Conservation (phyloP, 2,113 vertebrate genomes). For the Channa argus region DNA sequence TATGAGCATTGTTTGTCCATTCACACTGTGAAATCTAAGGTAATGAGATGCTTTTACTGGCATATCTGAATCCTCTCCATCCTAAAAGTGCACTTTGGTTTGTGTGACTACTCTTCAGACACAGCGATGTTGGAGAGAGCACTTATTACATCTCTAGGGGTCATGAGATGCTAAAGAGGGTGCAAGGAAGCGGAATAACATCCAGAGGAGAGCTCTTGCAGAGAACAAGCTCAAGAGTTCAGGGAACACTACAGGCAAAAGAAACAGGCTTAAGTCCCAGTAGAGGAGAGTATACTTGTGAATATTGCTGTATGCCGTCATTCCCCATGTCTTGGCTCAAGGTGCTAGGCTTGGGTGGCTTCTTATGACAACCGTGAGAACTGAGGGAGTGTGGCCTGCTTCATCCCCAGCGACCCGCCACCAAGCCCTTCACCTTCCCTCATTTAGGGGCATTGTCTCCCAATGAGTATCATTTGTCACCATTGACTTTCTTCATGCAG, state of each 20-base stretch:
- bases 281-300: background rate
- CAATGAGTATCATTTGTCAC: conserved; percentile 68
- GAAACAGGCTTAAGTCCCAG: background rate
- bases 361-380: conserved; percentile 45
- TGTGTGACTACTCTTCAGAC: conserved; percentile 29
- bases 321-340: conserved; percentile 38
- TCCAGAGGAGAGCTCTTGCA: conserved; percentile 23
- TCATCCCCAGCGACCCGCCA: conserved; percentile 20
- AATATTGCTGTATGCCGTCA: conserved; percentile 24
- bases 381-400: conserved; percentile 46
- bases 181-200: conserved; percentile 54
- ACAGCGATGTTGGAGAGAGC: conserved; percentile 7
- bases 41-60: conserved; percentile 6
- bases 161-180: conserved; percentile 39
- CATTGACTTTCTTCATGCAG: conserved; percentile 48
- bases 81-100: background rate
- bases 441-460: conserved; percentile 58
- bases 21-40: background rate
- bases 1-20: background rate
- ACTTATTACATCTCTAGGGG: conserved; percentile 43
- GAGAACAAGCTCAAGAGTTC: conserved; percentile 31
- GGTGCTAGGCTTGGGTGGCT: conserved; percentile 14
- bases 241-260: conserved; percentile 8
- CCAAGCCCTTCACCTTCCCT: conserved; percentile 47
- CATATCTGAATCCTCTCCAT: background rate